Evolutionary conservation across 2,888 invertebrate genomes (phyloP), one percentile per base, ranked within the genome.

Genomic region (Zaprionus lineosus): DNA sequence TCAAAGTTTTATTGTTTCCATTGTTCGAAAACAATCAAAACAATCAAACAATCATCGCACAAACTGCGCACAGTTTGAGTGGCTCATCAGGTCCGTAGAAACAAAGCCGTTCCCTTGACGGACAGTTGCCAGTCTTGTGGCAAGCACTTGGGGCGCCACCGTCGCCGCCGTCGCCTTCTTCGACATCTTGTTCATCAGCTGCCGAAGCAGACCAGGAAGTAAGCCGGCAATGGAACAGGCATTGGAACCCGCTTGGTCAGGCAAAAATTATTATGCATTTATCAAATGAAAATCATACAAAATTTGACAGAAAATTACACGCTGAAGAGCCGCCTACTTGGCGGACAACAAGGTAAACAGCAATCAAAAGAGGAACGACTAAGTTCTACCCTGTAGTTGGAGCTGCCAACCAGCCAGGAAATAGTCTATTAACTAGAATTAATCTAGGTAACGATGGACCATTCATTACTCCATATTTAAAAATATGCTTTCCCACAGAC

Each of bases 241-340:
- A 28, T n/a, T 28, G 4, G 6, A 3, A 21, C 19, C 31, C 39
- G 65, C 15, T 29, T 60, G 55, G 55, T 44, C 48, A 51, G 43
- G n/a, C 48, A 37, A 51, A 46, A 74, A 57, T 55, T 53, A 58
- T 59, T 58, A 59, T 63, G 58, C 59, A 70, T 78, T 82, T 74
- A 77, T 78, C 78, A 82, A 58, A 56, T 39, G 51, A 64, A 70
- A 74, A 70, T 77, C 78, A 66, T 74, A 56, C 40, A 50, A 77
- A 70, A 62, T 81, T 61, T 66, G 71, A 59, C 58, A 60, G 65
- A 63, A 81, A 81, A 74, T 81, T 77, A 33, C 74, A 72, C 61
- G 47, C 56, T 40, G 33, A 52, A 75, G 60, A 52, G 52, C 51
- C 75, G 82, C 82, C 70, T 70, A 81, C 81, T 81, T 81, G 14